Percentiles rank a stretch among this genome's conserved stretches.
phyloP scores from a whole-genome alignment of 2,888 invertebrate species.

The Tipula unca region DNA sequence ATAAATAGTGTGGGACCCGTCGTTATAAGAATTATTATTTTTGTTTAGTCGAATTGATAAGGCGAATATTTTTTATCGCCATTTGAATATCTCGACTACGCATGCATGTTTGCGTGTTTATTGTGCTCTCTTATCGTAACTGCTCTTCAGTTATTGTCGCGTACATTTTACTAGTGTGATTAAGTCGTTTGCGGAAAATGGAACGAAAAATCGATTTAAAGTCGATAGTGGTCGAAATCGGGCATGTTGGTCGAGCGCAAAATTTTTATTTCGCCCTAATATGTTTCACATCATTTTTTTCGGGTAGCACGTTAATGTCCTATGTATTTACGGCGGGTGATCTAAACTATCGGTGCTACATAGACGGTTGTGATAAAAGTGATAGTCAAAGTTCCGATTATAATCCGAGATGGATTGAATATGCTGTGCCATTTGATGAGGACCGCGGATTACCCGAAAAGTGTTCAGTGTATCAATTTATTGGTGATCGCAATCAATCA shows the following conservation, averaged over 20 bases:
- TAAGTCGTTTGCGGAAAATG: no score
- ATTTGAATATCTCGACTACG: no score
- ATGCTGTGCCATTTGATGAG: neutral
- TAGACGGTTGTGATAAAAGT: neutral
- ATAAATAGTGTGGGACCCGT: no score
- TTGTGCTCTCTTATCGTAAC: no score
- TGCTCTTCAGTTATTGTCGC: no score
- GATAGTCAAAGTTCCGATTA: neutral
- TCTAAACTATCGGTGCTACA: neutral
- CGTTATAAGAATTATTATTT: no score
- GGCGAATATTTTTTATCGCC: no score
- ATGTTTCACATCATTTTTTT: neutral
- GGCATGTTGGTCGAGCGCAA: neutral
- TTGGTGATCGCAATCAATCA: neutral
- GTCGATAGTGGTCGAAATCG: neutral
- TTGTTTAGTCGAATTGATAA: no score
- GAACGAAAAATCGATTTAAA: neutral
- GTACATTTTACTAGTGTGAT: no score
- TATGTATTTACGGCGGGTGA: neutral
- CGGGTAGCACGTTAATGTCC: neutral
- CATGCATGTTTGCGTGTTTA: no score
- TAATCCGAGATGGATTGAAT: neutral
- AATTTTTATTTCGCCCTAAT: neutral
- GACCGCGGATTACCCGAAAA: neutral
- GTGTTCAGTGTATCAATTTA: neutral